Evolutionary conservation across 2,113 vertebrate genomes (phyloP), one percentile per base, ranked within the genome.

Genomic region (Strigops habroptila): DNA sequence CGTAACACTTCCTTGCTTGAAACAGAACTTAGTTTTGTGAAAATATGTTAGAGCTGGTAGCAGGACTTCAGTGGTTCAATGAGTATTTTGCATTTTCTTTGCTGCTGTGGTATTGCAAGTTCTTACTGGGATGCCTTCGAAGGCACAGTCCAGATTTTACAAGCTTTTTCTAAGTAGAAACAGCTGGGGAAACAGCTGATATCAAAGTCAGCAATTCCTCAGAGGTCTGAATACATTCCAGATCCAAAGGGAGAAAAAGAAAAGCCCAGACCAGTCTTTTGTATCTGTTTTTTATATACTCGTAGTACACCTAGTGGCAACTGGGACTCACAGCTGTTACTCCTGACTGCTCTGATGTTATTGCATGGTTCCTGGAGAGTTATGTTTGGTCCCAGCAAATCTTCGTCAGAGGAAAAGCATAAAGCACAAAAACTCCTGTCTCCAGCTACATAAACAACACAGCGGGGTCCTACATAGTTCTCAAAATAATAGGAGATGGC

Each of bases 71-170:
- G 17, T 30, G 46, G 23, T 30, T 86, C 44, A 81, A 4, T 63
- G 44, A 78, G 22, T 82, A 35, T 69, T 92, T 88, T 88, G 43
- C 49, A 53, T 92, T 95, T 93, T 73, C 67, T 93, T 91, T 57
- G 28, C 74, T 76, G 62, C 57, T 93, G 16, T 82, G 49, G 44
- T 68, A 44, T 53, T 85, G 30, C 67, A 82, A 24, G 33, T 85
- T 87, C 57, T 94, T 81, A 37, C 27, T 73, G 17, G n/a, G 44
- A 82, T 70, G 62, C 65, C 69, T 93, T 87, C 3, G 3, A 93
- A 95, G 48, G 35, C 48, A 73, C 33, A 53, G 52, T 62, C 30
- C 31, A 82, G 63, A 82, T 89, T 92, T 95, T 91, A 85, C 53
- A 91, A 78, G 62, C 1, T 88, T 94, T 80, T 91, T 55, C 30